Percentiles rank a stretch among this genome's conserved stretches.
Evolutionary conservation across 2,113 vertebrate genomes (phyloP).

Genomic region (Burhinus oedicnemus): DNA sequence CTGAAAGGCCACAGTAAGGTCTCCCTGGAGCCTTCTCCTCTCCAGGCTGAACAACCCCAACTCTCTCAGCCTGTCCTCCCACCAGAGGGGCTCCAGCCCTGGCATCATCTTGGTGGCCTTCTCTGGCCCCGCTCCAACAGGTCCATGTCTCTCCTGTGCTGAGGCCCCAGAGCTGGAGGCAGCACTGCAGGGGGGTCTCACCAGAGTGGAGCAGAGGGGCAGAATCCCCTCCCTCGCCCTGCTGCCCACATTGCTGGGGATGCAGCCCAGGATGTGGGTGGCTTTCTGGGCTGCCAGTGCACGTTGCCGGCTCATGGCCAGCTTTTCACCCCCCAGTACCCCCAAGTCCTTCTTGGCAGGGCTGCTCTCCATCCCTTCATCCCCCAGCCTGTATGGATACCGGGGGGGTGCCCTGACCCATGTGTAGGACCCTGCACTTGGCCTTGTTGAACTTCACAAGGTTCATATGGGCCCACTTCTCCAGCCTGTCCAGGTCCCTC

Average conservation of each 20-base stretch:
- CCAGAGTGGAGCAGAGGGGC: background rate
- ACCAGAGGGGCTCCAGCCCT: no score
- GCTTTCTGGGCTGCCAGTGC: background rate
- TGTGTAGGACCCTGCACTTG: background rate
- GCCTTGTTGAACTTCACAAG: background rate
- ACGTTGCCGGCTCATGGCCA: background rate
- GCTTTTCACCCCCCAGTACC: background rate
- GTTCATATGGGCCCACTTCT: background rate
- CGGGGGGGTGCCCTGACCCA: background rate
- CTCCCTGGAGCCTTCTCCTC: no score
- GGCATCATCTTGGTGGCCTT: no score
- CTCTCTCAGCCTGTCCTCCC: no score
- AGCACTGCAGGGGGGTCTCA: background rate
- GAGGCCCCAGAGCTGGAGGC: background rate
- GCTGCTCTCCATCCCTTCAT: background rate
- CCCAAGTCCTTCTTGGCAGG: background rate
- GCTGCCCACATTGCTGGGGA: background rate
- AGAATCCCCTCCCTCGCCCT: background rate
- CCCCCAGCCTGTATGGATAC: background rate
- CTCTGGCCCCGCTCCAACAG: no score
- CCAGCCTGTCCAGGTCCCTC: background rate
- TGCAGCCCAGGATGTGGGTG: background rate
- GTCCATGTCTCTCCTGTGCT: background rate
- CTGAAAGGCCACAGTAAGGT: no score
- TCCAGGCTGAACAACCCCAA: no score